Evolutionary conservation across 2,113 vertebrate genomes (phyloP).

Genomic region (Pseudopipra pipra): DNA sequence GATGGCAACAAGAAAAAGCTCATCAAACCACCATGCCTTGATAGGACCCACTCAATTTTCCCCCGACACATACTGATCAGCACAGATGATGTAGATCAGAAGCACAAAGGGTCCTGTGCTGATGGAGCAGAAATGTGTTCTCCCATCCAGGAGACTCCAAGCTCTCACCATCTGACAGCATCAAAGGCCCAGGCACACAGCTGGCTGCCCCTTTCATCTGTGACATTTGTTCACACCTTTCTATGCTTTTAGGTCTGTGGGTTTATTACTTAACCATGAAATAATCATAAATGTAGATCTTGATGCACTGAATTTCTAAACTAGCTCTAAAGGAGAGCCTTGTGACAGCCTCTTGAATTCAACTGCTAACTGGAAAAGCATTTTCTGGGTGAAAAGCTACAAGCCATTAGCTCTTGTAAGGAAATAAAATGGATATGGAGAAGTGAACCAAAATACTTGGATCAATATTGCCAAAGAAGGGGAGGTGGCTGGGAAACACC

Average conservation of each 20-base stretch:
- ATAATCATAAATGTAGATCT: neutral
- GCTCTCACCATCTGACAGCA: neutral
- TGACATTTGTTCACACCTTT: neutral
- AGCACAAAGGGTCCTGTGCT: neutral
- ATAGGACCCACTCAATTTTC: neutral
- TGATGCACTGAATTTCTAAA: neutral
- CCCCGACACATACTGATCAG: fast-evolving
- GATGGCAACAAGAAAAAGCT: neutral
- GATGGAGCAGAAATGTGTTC: neutral
- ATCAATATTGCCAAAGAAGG: neutral
- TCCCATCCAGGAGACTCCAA: neutral
- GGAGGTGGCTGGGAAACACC: neutral
- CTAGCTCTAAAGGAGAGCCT: neutral
- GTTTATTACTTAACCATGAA: neutral
- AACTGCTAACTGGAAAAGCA: neutral
- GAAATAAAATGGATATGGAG: neutral
- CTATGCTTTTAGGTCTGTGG: neutral
- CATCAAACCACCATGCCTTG: neutral
- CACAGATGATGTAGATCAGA: neutral
- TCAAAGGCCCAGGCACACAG: neutral
- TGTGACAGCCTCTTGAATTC: neutral
- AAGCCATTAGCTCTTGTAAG: neutral
- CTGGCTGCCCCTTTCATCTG: neutral
- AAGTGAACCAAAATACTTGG: fast-evolving
- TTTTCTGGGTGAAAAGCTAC: neutral